Base-by-base conservation (phyloP, 2,113 vertebrate genomes). In the Eolophus roseicapilla region DNA sequence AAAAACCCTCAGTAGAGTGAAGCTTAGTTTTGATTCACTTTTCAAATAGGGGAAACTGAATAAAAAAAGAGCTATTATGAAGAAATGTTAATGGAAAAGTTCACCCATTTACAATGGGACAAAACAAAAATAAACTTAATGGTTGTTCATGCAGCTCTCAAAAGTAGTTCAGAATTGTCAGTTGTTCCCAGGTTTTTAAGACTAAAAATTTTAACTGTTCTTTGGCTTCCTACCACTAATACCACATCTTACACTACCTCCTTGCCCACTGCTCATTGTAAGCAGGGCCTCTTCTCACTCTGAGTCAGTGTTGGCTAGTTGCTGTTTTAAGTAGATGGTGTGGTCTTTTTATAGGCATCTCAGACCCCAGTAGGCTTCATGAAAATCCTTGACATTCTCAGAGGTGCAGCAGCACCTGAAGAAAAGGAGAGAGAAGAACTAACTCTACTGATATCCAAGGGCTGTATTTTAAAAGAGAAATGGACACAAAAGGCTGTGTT, bases 211-310 rank as follows among this genome's bases (percentile, higher is more conserved):
- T 31, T 15, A 70, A 37, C 10, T 27, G 13, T 47, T 60, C 9
- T 14, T 75, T 84, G 37, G 25, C 25, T 9, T 82, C 17, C 31
- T 76, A 9, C 8, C 25, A 52, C 23, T 6, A 44, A 11, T 11
- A 24, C 9, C 11, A 4, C n/a, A 27, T 27, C 16, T 81, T n/a
- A 70, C 16, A 6, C 19, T 74, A 10, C 28, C 17, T 91, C 6
- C 20, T 75, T 10, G 28, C 15, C 0, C 6, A 31, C 11, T 1
- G 0, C 29, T 44, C 17, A 7, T 17, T 35, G 31, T 31, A 52
- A 88, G 23, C 24, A 60, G 14, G 7, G 4, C 8, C 23, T 6
- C n/a, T 85, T 77, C n/a, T 76, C 57, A 31, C 28, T 37, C 39
- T 67, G 16, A 52, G 17, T 27, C 27, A n/a, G 47, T 33, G 12